phyloP scores from a whole-genome alignment of 1,140 invertebrate genomes.

The Calosoma granatense region DNA sequence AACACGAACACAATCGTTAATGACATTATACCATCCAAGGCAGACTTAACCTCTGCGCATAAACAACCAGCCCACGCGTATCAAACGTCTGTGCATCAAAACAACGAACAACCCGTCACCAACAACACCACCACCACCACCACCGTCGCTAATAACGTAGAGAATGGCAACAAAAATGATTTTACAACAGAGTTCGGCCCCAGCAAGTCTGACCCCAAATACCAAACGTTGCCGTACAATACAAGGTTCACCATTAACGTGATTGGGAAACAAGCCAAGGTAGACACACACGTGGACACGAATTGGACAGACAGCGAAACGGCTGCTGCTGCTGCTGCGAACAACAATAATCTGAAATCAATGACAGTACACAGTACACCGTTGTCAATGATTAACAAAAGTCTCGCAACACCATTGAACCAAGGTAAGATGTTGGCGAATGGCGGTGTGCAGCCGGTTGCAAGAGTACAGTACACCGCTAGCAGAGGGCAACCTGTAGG shows the following conservation, averaged over 20 bases:
- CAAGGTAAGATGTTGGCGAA: constrained; percentile 23
- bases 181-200: constrained; percentile 37
- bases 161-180: constrained; percentile 26
- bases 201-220: constrained; percentile 86
- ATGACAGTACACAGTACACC: constrained; percentile 58
- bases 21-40: neutral
- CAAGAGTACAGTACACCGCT: constrained; percentile 23
- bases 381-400: constrained; percentile 53
- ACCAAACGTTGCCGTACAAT: constrained; percentile 85
- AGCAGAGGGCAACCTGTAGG: constrained; percentile 6
- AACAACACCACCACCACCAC: constrained; percentile 29
- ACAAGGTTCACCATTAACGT: constrained; percentile 66
- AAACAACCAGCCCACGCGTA: constrained; percentile 37
- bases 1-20: neutral
- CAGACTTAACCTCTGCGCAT: constrained; percentile 33
- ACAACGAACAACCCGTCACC: constrained; percentile 18
- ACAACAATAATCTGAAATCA: constrained; percentile 25
- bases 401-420: constrained; percentile 46
- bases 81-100: constrained; percentile 28
- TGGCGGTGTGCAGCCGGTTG: neutral
- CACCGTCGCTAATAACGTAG: constrained; percentile 29
- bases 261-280: constrained; percentile 28
- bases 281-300: constrained; percentile 26
- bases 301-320: constrained; percentile 20
- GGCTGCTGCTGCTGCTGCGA: constrained; percentile 29